Base-by-base conservation (phyloP, 2,113 vertebrate species). In the Notiomystis cincta region DNA sequence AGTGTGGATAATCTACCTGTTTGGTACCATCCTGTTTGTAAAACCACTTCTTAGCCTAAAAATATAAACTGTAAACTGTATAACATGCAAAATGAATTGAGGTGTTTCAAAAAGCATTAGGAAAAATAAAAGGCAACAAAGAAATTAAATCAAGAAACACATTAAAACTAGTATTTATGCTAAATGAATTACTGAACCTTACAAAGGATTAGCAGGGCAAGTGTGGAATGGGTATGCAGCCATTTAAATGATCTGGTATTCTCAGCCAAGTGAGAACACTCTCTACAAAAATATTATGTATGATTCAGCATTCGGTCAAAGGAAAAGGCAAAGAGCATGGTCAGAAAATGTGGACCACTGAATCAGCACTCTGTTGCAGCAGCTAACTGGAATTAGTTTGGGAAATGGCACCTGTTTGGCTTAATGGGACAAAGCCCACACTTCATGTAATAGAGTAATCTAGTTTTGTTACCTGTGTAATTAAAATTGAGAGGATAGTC, bases 1-100 rank as follows among this genome's bases (percentile, higher is more conserved):
- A 98, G 97, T 97, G 97, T 97, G 97, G 96, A 98, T 98, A 98
- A 98, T 94, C 97, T 97, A 98, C 96, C 89, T 96, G 97, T 97
- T 97, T 97, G 97, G 93, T 97, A 98, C 96, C 97, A 97, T 97
- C 95, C 93, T 98, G 97, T 97, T 96, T 91, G 95, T 97, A 95
- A 97, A 96, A 98, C 97, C 95, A 97, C 89, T 97, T 97, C 95
- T 97, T 97, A 98, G 96, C 87, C 97, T 98, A 97, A 93, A 97
- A 96, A 94, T 97, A 96, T 95, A 97, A 98, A 96, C 95, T 95
- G 97, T 98, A 97, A 98, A 97, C 97, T 98, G 97, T 71, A 27
- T 97, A 98, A 96, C 92, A 96, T 98, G 94, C 97, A 97, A 98
- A 98, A 98, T 97, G 96, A 97, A 96, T 96, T 83, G 96, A 97